Percentiles rank a stretch among this genome's conserved stretches.
Conservation (phyloP, 2,797 vertebrate species). For the Liasis olivaceus region DNA sequence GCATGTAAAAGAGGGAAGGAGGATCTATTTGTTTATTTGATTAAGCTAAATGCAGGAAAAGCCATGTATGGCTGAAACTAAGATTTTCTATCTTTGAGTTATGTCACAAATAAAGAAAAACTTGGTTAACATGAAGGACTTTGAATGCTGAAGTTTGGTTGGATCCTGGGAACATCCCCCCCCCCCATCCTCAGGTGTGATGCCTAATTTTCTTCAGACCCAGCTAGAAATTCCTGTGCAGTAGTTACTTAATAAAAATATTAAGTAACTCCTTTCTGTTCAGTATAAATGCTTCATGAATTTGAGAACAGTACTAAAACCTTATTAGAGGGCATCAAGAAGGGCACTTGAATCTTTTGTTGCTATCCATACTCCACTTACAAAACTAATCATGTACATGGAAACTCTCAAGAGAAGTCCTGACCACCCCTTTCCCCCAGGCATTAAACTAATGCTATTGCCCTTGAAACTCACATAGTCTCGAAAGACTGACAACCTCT, state of each 20-base stretch:
- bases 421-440: conserved; percentile 18
- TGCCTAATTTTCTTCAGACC: background rate
- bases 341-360: background rate
- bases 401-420: conserved; percentile 40
- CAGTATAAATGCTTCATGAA: background rate
- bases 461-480: conserved; percentile 15
- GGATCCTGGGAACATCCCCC: too few relatives aligned
- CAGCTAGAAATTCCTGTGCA: background rate
- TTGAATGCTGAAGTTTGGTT: too few relatives aligned
- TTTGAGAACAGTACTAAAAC: conserved; percentile 34
- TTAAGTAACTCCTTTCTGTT: conserved; percentile 19
- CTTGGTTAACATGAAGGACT: too few relatives aligned
- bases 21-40: too few relatives aligned
- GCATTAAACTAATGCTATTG: conserved; percentile 25
- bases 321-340: conserved; percentile 23
- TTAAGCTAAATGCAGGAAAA: too few relatives aligned
- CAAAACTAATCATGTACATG: conserved; percentile 29
- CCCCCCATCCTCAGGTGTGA: too few relatives aligned
- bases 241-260: conserved; percentile 27
- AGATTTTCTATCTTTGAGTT: too few relatives aligned
- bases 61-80: too few relatives aligned
- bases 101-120: too few relatives aligned
- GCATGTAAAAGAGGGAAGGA: too few relatives aligned
- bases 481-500: background rate
- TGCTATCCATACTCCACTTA: background rate